A percentile compares a stretch with the other conserved stretches of the same genome.
phyloP scores from a whole-genome alignment of 2,113 vertebrate genomes.

The Chamaea fasciata region DNA sequence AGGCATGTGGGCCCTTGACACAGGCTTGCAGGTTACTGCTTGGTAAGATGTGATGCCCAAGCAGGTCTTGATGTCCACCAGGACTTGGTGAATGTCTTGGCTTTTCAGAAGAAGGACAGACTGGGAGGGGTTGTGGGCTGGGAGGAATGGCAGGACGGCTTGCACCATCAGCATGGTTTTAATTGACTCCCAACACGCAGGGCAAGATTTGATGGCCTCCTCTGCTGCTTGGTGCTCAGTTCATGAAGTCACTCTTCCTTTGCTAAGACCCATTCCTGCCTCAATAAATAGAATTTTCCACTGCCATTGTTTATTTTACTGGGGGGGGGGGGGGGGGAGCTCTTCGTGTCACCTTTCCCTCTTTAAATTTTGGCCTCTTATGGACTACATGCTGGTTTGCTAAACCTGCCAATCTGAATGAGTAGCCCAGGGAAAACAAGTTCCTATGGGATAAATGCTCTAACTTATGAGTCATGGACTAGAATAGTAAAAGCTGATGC shows the following conservation, averaged over 20 bases:
- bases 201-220: neutral
- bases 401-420: conserved; percentile 53
- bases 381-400: conserved; percentile 57
- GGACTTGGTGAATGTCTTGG: neutral
- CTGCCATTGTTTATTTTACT: conserved; percentile 51
- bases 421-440: conserved; percentile 50
- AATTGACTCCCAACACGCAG: neutral
- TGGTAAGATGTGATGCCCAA: neutral
- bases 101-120: neutral
- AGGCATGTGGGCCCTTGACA: accelerated
- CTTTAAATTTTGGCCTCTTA: conserved; percentile 43
- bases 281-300: conserved; percentile 51
- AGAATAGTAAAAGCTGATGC: conserved; percentile 31
- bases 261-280: conserved; percentile 4
- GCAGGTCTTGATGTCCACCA: neutral
- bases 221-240: neutral
- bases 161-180: neutral
- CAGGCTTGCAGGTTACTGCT: neutral
- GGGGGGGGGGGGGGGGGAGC: neutral
- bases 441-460: conserved; percentile 37
- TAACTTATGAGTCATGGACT: conserved; percentile 42
- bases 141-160: accelerated
- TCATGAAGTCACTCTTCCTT: conserved; percentile 24
- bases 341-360: conserved; percentile 38
- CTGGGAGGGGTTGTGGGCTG: neutral